Evolutionary conservation across 2,113 vertebrate genomes (phyloP), one percentile per base, ranked within the genome.

Genomic region (Monarcha castaneiventris): DNA sequence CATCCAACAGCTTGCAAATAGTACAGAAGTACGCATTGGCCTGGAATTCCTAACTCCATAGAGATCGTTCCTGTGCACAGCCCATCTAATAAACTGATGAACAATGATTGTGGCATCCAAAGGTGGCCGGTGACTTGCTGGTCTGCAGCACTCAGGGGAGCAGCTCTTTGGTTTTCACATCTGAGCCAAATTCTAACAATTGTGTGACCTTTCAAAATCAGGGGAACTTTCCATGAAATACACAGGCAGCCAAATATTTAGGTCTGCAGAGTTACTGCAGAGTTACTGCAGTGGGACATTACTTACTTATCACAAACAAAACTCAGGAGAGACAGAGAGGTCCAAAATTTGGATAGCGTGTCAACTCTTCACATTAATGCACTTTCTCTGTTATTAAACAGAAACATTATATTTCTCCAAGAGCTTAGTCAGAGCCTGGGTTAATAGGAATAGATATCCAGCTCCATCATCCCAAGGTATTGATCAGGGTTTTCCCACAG

Each of bases 231-330:
- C 56, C 63, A 74, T 76, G 37, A 84, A 94, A 89, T 69, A 91
- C 41, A 64, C 29, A 94, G 62, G 66, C 91, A 91, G 82, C 29
- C 84, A 96, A 91, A 90, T 83, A 74, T 93, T 93, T 89, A 90
- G 59, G 63, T 82, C 87, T 80, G 75, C 72, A 58, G 44, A 66
- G 29, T 93, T 89, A 79, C 51, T 62, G 43, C 71, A 56, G 44
- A 66, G n/a, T 93, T 88, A 80, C 51, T 63, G 43, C 49, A 49
- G 25, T 49, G 30, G 35, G 51, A 51, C 67, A 67, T 88, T 91
- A 85, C 80, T 91, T 93, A 82, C 74, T 89, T 87, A 85, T 80
- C 78, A 87, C 54, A 83, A 93, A 91, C 62, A 77, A 32, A 78
- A 52, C 82, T 94, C 74, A 67, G 64, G 87, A 94, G 67, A 90